phyloP scores from a whole-genome alignment of 1,140 invertebrate genomes.

The Drosophila biarmipes region DNA sequence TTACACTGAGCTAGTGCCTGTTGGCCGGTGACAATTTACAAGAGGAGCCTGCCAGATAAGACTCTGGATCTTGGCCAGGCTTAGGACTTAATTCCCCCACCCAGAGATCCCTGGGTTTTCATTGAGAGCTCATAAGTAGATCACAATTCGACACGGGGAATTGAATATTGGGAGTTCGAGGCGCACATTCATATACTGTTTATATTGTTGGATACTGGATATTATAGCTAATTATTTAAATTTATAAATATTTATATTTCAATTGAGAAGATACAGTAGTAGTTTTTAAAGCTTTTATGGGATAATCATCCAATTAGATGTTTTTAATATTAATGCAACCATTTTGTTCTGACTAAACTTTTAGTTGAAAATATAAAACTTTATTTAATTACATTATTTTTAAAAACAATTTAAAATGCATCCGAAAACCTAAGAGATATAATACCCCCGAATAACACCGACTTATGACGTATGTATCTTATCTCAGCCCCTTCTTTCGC shows the following conservation, averaged over 20 bases:
- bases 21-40: conserved; percentile 66
- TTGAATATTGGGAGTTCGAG: background rate
- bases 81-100: conserved; percentile 11
- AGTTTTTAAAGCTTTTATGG: too few species aligned
- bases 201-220: too few species aligned
- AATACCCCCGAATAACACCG: background rate
- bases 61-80: conserved; percentile 17
- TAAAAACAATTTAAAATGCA: background rate
- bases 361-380: too few species aligned
- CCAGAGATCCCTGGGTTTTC: background rate
- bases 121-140: conserved; percentile 1
- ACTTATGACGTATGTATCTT: background rate
- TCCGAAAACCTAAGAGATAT: background rate
- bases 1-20: conserved; percentile 68
- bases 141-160: conserved; percentile 14
- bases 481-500: background rate
- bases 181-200: background rate
- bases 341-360: too few species aligned
- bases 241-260: too few species aligned
- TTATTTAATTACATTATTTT: too few species aligned
- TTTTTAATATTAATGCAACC: too few species aligned
- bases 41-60: conserved; percentile 47
- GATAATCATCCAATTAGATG: too few species aligned
- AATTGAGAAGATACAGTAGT: too few species aligned
- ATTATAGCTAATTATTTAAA: too few species aligned